Evolutionary conservation across 2,888 invertebrate species (phyloP).

Genomic region (Hydroisotoma schaefferi): DNA sequence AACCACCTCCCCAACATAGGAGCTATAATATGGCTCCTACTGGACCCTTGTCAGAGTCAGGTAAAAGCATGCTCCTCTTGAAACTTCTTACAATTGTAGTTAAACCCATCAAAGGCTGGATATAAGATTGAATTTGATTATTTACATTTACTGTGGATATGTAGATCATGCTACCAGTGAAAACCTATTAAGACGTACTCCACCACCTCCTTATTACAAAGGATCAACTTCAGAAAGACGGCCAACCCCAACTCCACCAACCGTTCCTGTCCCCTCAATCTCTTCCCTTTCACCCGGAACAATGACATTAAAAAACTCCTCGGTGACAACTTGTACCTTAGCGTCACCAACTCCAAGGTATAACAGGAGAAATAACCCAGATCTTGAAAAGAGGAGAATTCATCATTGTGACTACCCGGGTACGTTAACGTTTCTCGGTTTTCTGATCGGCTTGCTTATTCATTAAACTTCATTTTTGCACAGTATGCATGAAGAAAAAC

Average conservation of each 20-base stretch:
- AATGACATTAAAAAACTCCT: constrained; percentile 16
- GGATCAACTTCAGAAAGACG: background rate
- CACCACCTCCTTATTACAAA: constrained; percentile 71
- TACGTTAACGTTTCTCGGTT: no score
- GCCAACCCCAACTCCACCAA: constrained; percentile 31
- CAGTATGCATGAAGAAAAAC: no score
- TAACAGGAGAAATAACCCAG: constrained; percentile 93
- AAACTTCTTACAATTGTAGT: no score
- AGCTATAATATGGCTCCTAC: constrained; percentile 57
- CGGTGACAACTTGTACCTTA: constrained; percentile 9
- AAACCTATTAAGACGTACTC: constrained; percentile 63
- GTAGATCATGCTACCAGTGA: constrained; percentile 56
- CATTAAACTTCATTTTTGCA: no score
- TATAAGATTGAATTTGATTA: no score
- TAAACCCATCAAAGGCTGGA: no score
- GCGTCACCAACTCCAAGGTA: constrained; percentile 61
- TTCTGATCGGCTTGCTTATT: background rate
- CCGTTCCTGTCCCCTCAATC: constrained; percentile 27
- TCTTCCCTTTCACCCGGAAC: constrained; percentile 17
- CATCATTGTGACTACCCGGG: constrained; percentile 95
- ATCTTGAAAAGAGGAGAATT: constrained; percentile 89
- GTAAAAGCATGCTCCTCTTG: no score
- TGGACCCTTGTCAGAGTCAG: constrained; percentile 83
- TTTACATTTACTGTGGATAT: no score
- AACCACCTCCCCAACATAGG: constrained; percentile 35